Conservation (phyloP, 2,888 invertebrate species). For the Lysandra coridon region DNA sequence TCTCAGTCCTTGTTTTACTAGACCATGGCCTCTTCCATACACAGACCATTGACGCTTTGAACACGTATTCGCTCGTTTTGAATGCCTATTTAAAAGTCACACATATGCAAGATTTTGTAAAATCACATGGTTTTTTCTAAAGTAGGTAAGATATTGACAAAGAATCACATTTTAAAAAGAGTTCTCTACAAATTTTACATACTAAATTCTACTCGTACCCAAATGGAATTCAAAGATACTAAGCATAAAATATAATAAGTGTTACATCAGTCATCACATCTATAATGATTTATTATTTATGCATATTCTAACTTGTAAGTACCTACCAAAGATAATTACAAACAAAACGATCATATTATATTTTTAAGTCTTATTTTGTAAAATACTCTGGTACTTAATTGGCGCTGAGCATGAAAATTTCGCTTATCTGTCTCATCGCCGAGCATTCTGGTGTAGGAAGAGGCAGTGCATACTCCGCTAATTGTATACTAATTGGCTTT, state of each 20-base stretch:
- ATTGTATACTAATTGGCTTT: slow-evolving; percentile 27
- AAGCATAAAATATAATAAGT: too few relatives aligned
- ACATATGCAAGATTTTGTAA: neutral
- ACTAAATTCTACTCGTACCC: too few relatives aligned
- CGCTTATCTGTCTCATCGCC: slow-evolving; percentile 13
- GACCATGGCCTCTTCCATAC: slow-evolving; percentile 7
- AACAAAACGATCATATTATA: too few relatives aligned
- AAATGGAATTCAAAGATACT: too few relatives aligned
- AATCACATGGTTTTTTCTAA: neutral
- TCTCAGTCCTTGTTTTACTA: slow-evolving; percentile 27
- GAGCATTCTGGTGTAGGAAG: slow-evolving; percentile 19
- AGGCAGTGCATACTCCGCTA: slow-evolving; percentile 22
- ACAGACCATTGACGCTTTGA: neutral
- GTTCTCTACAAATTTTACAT: too few relatives aligned
- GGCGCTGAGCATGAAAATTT: slow-evolving; percentile 14
- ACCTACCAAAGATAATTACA: too few relatives aligned
- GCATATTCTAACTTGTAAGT: too few relatives aligned
- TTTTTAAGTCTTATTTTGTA: neutral
- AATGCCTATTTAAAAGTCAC: neutral
- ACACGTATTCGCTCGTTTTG: neutral
- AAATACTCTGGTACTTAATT: neutral
- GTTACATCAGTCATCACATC: too few relatives aligned
- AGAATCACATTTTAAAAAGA: too few relatives aligned
- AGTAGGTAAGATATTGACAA: too few relatives aligned
- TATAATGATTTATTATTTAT: too few relatives aligned